phyloP scores from a whole-genome alignment of 37 sponge, comb jelly and placozoan species.

The Sycon ciliatum region DNA sequence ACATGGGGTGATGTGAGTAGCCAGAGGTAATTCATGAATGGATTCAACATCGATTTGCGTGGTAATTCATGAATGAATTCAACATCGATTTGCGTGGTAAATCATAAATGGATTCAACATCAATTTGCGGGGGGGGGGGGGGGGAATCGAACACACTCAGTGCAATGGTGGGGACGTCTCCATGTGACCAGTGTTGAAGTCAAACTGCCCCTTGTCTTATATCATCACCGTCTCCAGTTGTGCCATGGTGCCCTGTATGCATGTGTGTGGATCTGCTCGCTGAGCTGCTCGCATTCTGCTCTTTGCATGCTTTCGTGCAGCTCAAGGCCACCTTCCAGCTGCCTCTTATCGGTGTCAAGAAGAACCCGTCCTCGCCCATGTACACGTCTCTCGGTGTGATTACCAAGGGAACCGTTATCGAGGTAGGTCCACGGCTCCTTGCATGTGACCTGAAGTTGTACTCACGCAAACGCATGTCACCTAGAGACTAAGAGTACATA shows the following conservation, averaged over 20 bases:
- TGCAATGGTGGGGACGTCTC: background rate
- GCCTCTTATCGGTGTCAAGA: slow-evolving; percentile 96
- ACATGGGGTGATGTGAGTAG: too few relatives aligned
- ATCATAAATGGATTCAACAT: too few relatives aligned
- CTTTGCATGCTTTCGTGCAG: slow-evolving; percentile 19
- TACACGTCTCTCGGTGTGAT: slow-evolving; percentile 97
- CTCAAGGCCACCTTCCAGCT: slow-evolving; percentile 96
- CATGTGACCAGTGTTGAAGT: background rate
- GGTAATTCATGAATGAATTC: too few relatives aligned
- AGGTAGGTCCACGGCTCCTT: slow-evolving; percentile 42
- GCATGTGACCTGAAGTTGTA: background rate
- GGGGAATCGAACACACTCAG: too few relatives aligned
- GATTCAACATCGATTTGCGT: too few relatives aligned
- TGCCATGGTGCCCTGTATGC: too few relatives aligned
- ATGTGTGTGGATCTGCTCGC: too few relatives aligned
- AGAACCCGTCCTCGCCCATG: slow-evolving; percentile 92
- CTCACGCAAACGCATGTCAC: background rate
- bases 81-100: too few relatives aligned
- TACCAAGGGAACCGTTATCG: slow-evolving; percentile 98
- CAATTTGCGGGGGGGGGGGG: too few relatives aligned
- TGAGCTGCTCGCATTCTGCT: too few relatives aligned
- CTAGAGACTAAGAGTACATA: background rate
- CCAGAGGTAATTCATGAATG: too few relatives aligned
- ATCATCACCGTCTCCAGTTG: too few relatives aligned
- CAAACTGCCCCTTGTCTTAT: background rate